Evolutionary conservation across 1,140 invertebrate species (phyloP), one percentile per base, ranked within the genome.

Genomic region (Drosophila orosa): DNA sequence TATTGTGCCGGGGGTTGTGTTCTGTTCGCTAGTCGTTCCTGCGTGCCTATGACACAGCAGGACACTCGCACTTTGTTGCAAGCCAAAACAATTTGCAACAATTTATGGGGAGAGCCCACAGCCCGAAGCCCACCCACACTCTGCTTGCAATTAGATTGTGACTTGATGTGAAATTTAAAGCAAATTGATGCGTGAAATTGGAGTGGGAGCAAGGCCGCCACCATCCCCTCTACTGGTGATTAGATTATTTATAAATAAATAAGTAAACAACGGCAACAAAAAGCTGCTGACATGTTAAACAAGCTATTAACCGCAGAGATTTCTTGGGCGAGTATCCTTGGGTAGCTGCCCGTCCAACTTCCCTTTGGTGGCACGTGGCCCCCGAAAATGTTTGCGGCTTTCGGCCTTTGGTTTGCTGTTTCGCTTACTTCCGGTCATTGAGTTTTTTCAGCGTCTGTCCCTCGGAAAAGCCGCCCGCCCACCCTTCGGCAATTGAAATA

Each of bases 401-500:
- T 68, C 44, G 58, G 25, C 10, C 24, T 25, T 62, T 62, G 48
- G 54, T 72, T 78, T 80, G 84, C 84, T 87, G 84, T 89, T 89
- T 54, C 72, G 82, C 89, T 90, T 85, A 76, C 90, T 91, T 91
- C 86, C 90, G 90, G 90, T 90, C 90, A 91, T 89, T 89, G 86
- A 90, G 65, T 82, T 90, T 79, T 54, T 78, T 56, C 65, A 72
- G 63, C 77, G 60, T 72, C 74, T 73, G 73, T 44, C 62, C 35
- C 35, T 40, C 52, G 58, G 33, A 40, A 74, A 47, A 47, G 62
- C 7, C 37, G 24, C 29, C 57, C 42, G 9, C 27, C 58, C 33
- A 17, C 59, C 55, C 24, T n/a, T 7, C 62, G 52, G 66, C 86
- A 91, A 91, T 91, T 90, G 85, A 91, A 91, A 91, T 91, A 91